Conservation (phyloP, 2,888 invertebrate genomes). For the Bursaphelenchus okinawaensis region DNA sequence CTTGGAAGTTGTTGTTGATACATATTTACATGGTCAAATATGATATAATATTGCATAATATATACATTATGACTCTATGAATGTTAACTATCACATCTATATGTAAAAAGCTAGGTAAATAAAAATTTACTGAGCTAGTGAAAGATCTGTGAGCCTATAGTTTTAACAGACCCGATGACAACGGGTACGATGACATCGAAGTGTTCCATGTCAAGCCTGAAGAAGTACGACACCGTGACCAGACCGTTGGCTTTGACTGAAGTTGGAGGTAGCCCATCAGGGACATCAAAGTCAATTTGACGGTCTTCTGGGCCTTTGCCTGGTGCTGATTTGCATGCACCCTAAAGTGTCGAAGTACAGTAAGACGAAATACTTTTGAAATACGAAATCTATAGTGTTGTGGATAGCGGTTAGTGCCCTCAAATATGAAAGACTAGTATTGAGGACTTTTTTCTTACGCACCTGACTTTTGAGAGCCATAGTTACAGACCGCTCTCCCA, state of each 20-base stretch:
- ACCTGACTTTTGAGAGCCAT: conserved; percentile 50
- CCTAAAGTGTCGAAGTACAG: conserved; percentile 30
- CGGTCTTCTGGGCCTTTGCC: conserved; percentile 48
- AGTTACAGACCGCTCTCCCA: conserved; percentile 46
- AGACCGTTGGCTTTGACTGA: conserved; percentile 47
- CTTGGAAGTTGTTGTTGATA: too few relatives aligned
- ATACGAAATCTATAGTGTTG: neutral
- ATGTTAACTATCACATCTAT: too few relatives aligned
- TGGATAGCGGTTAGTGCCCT: too few relatives aligned
- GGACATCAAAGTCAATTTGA: conserved; percentile 46
- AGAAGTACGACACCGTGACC: conserved; percentile 50
- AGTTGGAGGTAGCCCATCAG: conserved; percentile 47
- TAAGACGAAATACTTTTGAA: neutral
- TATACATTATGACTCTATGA: too few relatives aligned
- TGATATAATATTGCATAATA: too few relatives aligned
- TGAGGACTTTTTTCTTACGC: conserved; percentile 6
- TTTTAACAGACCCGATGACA: conserved; percentile 47
- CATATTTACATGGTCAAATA: too few relatives aligned
- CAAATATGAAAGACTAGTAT: too few relatives aligned
- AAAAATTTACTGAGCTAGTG: neutral
- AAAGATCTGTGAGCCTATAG: conserved; percentile 23
- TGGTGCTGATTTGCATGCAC: conserved; percentile 46
- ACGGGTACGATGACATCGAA: conserved; percentile 53
- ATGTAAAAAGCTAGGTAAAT: too few relatives aligned
- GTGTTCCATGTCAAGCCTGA: conserved; percentile 52